Evolutionary conservation across 2,888 invertebrate genomes (phyloP).

Genomic region (Temnothorax ravouxi): DNA sequence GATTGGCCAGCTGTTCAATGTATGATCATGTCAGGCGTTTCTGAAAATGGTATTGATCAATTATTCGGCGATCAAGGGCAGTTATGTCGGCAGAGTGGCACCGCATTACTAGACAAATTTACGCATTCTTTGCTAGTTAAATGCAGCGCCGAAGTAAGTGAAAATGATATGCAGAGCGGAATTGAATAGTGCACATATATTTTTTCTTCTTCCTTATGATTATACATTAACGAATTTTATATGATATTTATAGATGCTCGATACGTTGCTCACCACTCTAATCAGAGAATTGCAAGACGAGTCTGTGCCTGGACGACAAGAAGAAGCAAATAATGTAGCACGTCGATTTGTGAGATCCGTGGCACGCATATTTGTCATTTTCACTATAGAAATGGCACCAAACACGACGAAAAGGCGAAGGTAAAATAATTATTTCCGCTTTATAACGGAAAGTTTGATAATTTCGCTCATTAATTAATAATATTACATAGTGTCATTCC

Average conservation of each 20-base stretch:
- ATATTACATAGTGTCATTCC: background rate
- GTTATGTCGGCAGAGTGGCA: slow-evolving; percentile 94
- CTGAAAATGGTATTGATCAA: slow-evolving; percentile 85
- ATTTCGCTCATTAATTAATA: background rate
- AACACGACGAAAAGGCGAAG: slow-evolving; percentile 92
- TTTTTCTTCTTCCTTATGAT: background rate
- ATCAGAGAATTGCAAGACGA: slow-evolving; percentile 95
- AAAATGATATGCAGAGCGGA: background rate
- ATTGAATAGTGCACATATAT: background rate
- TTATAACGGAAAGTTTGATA: background rate
- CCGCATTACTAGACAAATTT: slow-evolving; percentile 98
- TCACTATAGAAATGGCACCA: slow-evolving; percentile 97
- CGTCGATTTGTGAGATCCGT: slow-evolving; percentile 98
- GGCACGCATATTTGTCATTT: slow-evolving; percentile 97
- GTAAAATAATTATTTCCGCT: slow-evolving; percentile 78
- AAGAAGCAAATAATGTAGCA: slow-evolving; percentile 94
- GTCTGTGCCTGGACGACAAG: slow-evolving; percentile 89
- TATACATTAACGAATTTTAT: background rate
- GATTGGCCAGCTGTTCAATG: slow-evolving; percentile 98
- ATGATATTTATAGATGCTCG: slow-evolving; percentile 90
- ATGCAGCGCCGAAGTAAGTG: slow-evolving; percentile 93
- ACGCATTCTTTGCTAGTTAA: slow-evolving; percentile 98
- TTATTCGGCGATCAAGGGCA: slow-evolving; percentile 89
- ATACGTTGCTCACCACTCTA: slow-evolving; percentile 95
- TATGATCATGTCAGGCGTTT: slow-evolving; percentile 95